These are phyloP conservation scores for Dolichoris vasculosae DNA, from an alignment of 1,140 invertebrate species.

Conservation along the genomic window DNA sequence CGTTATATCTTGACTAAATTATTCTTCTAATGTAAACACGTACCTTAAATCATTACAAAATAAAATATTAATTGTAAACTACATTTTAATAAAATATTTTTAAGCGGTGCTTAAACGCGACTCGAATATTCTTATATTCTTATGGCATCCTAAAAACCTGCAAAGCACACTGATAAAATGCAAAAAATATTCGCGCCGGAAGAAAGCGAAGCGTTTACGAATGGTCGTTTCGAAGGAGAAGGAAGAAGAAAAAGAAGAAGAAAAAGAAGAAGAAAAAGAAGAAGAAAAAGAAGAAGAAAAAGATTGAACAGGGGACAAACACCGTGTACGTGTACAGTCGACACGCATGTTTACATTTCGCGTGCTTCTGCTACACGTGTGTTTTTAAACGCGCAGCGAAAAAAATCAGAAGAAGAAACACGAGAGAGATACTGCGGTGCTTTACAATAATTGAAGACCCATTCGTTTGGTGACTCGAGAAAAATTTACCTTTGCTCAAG, in stretches of 20 bases:
- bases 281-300: background rate
- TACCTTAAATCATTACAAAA: too few relatives aligned
- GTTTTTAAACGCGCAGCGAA: background rate
- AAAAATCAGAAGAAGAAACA: background rate
- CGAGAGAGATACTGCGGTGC: background rate
- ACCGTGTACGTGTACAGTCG: background rate
- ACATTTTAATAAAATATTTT: too few relatives aligned
- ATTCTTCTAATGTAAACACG: too few relatives aligned
- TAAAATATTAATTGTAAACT: too few relatives aligned
- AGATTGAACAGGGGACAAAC: background rate
- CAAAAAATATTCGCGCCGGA: background rate
- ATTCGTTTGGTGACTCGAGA: background rate
- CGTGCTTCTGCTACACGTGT: background rate
- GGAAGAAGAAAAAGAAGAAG: background rate
- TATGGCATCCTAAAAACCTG: background rate
- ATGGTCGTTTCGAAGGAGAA: background rate
- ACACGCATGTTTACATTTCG: background rate
- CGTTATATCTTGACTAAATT: too few relatives aligned
- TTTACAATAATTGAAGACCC: background rate
- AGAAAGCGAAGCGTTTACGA: background rate
- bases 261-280: background rate
- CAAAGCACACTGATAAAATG: too few relatives aligned
- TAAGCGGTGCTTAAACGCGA: too few relatives aligned
- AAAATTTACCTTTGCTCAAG: background rate
- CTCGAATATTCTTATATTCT: background rate